Evolutionary conservation across 64 coral and sea anemone genomes (phyloP).

Genomic region (Dendrophyllia cribrosa): DNA sequence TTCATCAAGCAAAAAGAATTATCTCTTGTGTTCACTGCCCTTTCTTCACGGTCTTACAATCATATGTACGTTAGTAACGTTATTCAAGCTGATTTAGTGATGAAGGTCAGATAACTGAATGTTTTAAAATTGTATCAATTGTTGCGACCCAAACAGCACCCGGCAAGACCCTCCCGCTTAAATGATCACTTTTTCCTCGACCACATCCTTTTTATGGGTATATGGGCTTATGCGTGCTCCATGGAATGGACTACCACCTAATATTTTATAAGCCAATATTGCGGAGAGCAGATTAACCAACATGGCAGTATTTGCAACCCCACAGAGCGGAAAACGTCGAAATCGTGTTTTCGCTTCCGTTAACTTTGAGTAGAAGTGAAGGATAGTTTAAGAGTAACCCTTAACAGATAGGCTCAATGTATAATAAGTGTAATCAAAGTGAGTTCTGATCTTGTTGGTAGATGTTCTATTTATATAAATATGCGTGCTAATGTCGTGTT

Average conservation of each 20-base stretch:
- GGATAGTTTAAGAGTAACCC: too few species aligned
- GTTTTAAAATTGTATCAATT: neutral
- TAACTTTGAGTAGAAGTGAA: too few species aligned
- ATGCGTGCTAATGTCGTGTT: too few species aligned
- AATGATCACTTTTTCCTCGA: neutral
- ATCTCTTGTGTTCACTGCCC: neutral
- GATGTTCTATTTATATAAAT: too few species aligned
- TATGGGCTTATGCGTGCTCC: neutral
- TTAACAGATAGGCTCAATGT: too few species aligned
- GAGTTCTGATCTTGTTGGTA: too few species aligned
- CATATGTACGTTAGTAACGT: neutral
- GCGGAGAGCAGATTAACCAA: neutral
- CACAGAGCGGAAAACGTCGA: neutral
- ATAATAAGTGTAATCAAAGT: too few species aligned
- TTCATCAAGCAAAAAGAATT: neutral
- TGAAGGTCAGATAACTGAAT: neutral
- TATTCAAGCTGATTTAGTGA: neutral
- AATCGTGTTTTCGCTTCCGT: too few species aligned
- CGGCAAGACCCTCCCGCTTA: neutral
- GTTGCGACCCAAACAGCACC: neutral
- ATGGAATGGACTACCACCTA: neutral
- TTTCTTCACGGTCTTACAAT: neutral
- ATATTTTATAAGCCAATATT: slow-evolving; percentile 5
- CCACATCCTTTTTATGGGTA: neutral
- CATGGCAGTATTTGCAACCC: neutral